Base-by-base conservation (phyloP, 1,140 invertebrate species). In the Drosophila nebulosa region DNA sequence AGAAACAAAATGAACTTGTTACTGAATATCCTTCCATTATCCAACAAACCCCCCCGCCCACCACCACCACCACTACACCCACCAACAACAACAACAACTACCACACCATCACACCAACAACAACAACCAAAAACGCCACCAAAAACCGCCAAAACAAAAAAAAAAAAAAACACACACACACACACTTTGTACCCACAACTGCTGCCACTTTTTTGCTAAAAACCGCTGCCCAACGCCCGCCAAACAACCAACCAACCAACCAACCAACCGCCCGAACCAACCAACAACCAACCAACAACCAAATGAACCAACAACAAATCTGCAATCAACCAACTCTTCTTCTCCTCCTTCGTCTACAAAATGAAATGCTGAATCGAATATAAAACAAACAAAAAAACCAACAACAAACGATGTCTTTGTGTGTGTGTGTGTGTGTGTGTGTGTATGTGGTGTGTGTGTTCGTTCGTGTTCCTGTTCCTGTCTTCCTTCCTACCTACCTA, bases 11-110 rank as follows among this genome's bases (percentile, higher is more conserved):
- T 86, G 83, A 86, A 86, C 78, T 74, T 83, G 77, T 84, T 90
- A 90, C 79, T 90, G 81, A 90, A 90, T 90, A 88, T 90, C 88
- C 88, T 90, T 90, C 88, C 88, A 90, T 90, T 90, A 84, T 90
- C 81, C 86, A 83, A 79, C 60, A 74, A 72, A 61, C 64, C 57
- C 74, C 57, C 58, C 75, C 51, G 18, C 50, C 57, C 64, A 71
- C 59, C 51, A 64, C 57, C 10, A 56, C 16, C 39, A 55, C 39
- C 57, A 65, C 56, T 10, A 32, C 30, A 32, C 30, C 30, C 55
- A 35, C 56, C n/a, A 58, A 58, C 39, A 69, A 55, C 64, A 42
- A 10, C 32, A 36, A 36, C 35, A 36, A 42, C 39, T 16, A 42
- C 14, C 39, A 18, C 14, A 16, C 35, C 10, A 36, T n/a, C 12